Percentiles rank a stretch among this genome's conserved stretches.
Evolutionary conservation across 2,113 vertebrate genomes (phyloP).

Genomic region (Planiliza haematocheilus): DNA sequence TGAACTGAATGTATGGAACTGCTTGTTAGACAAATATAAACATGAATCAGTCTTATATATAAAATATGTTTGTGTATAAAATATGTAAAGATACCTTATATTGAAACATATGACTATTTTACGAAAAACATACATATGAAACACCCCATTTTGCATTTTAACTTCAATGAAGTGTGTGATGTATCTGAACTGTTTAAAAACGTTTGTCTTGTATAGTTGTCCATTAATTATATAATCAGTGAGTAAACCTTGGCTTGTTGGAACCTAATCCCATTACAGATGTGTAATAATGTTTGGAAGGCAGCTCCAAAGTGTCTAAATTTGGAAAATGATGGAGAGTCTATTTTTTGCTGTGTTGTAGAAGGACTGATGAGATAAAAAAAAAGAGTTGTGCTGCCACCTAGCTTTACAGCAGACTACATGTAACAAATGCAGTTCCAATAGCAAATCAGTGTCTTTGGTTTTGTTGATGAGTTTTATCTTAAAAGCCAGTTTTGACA

Average conservation of each 20-base stretch:
- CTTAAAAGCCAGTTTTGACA: slow-evolving; percentile 5
- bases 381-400: slow-evolving; percentile 68
- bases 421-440: not conserved
- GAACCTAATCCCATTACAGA: not conserved
- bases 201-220: slow-evolving; percentile 12
- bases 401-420: slow-evolving; percentile 52
- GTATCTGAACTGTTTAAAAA: slow-evolving; percentile 41
- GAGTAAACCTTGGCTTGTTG: slow-evolving; percentile 1
- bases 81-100: slow-evolving; percentile 45
- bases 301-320: not conserved
- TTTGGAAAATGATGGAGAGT: slow-evolving; percentile 4
- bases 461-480: not conserved
- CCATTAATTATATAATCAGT: slow-evolving; percentile 1
- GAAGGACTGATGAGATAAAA: not conserved
- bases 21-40: slow-evolving; percentile 33
- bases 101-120: slow-evolving; percentile 55
- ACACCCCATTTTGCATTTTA: slow-evolving; percentile 25
- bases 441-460: slow-evolving; percentile 1
- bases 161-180: slow-evolving; percentile 60
- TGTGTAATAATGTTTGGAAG: not conserved
- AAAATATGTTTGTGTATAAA: slow-evolving; percentile 42
- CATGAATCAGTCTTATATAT: slow-evolving; percentile 18
- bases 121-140: slow-evolving; percentile 36
- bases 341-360: not conserved
- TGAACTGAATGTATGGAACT: slow-evolving; percentile 29